These are phyloP conservation scores for Puntigrus tetrazona DNA, from an alignment of 2,113 vertebrate genomes.

Conservation along the genomic window DNA sequence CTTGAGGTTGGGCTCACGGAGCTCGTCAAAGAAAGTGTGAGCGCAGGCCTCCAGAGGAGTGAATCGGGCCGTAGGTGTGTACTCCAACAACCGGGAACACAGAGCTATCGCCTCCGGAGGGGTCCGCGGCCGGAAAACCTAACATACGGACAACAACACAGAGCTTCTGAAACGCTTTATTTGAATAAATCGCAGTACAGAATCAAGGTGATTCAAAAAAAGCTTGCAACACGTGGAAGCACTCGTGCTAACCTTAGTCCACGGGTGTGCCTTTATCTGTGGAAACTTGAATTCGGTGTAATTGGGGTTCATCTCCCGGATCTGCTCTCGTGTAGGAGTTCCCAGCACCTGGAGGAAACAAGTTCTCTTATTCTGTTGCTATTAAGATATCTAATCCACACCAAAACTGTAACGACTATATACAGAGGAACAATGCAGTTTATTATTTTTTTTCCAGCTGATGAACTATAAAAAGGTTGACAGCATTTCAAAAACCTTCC, in stretches of 20 bases:
- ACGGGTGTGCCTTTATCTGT: constrained; percentile 99
- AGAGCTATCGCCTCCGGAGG: constrained; percentile 96
- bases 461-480: not conserved
- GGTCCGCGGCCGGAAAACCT: constrained; percentile 98
- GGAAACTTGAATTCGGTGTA: constrained; percentile 99
- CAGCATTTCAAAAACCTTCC: not conserved
- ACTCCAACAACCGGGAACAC: constrained; percentile 96
- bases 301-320: constrained; percentile 99
- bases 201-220: not conserved
- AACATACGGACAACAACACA: not conserved
- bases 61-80: constrained; percentile 93
- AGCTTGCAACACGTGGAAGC: constrained; percentile 44
- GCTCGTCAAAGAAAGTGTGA: constrained; percentile 98
- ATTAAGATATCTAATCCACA: not conserved
- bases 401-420: not conserved
- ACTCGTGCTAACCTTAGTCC: constrained; percentile 96
- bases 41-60: constrained; percentile 97
- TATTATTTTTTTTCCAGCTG: not conserved
- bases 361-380: not conserved
- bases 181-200: not conserved
- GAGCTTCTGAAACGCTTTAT: not conserved
- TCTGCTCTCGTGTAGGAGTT: constrained; percentile 97
- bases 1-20: constrained; percentile 96
- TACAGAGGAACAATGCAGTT: not conserved
- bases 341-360: constrained; percentile 86